Conservation (phyloP, 1,140 invertebrate genomes). For the Drosophila trapezifrons region DNA sequence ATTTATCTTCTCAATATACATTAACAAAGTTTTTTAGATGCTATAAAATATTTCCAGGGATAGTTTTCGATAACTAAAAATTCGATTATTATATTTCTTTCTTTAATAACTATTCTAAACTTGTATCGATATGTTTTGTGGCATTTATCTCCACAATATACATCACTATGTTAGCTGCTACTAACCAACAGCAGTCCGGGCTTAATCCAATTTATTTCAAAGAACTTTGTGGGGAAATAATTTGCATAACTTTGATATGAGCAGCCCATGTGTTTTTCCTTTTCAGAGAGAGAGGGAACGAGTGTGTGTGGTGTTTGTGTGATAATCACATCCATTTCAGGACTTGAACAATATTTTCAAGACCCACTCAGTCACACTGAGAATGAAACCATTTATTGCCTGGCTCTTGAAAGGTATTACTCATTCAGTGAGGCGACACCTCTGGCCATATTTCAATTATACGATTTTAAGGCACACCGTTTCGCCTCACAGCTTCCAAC, state of each 20-base stretch:
- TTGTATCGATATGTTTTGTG: neutral
- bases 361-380: conserved; percentile 46
- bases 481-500: conserved; percentile 36
- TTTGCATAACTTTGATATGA: conserved; percentile 66
- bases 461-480: conserved; percentile 28
- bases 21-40: neutral
- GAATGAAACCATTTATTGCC: conserved; percentile 39
- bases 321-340: conserved; percentile 39
- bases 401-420: conserved; percentile 23
- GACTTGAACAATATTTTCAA: conserved; percentile 46
- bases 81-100: neutral
- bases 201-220: conserved; percentile 64
- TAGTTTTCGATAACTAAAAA: neutral
- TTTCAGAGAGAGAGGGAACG: neutral
- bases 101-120: neutral
- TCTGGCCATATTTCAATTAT: conserved; percentile 54
- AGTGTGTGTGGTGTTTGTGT: conserved; percentile 6
- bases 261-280: conserved; percentile 26
- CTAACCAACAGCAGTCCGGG: conserved; percentile 9
- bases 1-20: neutral
- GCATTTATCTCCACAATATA: neutral
- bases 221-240: conserved; percentile 30
- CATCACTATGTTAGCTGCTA: conserved; percentile 1
- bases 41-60: neutral
- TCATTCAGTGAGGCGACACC: conserved; percentile 47